Evolutionary conservation across 1,140 invertebrate genomes (phyloP).

Genomic region (Nasonia giraulti): DNA sequence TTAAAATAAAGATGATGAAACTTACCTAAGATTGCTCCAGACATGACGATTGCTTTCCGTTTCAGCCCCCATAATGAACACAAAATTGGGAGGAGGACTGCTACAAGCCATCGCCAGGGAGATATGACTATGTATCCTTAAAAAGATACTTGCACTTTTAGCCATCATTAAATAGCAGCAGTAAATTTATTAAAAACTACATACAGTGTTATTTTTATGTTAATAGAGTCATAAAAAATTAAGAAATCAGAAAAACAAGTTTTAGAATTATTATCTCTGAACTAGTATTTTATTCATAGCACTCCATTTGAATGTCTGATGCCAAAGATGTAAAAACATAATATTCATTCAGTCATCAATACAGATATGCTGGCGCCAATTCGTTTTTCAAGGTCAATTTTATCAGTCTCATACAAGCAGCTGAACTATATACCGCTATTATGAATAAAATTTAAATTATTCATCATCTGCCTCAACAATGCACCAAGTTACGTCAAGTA

Average conservation of each 20-base stretch:
- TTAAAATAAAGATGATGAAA: neutral
- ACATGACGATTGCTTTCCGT: conserved; percentile 80
- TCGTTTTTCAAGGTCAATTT: neutral
- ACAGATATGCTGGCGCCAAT: neutral
- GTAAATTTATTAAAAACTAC: neutral
- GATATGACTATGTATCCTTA: conserved; percentile 78
- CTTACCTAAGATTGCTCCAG: conserved; percentile 83
- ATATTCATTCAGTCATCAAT: neutral
- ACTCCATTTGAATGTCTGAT: too few relatives aligned
- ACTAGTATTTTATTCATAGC: too few relatives aligned
- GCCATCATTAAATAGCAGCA: too few relatives aligned
- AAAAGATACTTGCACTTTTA: conserved; percentile 6
- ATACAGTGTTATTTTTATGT: too few relatives aligned
- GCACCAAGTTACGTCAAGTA: too few relatives aligned
- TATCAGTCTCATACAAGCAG: neutral
- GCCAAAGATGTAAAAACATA: neutral
- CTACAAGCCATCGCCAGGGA: conserved; percentile 83
- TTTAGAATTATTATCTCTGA: too few relatives aligned
- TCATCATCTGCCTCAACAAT: conserved; percentile 2
- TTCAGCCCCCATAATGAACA: conserved; percentile 81
- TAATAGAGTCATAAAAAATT: too few relatives aligned
- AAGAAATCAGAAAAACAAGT: too few relatives aligned
- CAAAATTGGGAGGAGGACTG: conserved; percentile 81
- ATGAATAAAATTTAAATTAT: conserved; percentile 28
- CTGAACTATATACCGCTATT: neutral